Evolutionary conservation across 2,888 invertebrate species (phyloP).

Genomic region (Lepidochrysops patricia): DNA sequence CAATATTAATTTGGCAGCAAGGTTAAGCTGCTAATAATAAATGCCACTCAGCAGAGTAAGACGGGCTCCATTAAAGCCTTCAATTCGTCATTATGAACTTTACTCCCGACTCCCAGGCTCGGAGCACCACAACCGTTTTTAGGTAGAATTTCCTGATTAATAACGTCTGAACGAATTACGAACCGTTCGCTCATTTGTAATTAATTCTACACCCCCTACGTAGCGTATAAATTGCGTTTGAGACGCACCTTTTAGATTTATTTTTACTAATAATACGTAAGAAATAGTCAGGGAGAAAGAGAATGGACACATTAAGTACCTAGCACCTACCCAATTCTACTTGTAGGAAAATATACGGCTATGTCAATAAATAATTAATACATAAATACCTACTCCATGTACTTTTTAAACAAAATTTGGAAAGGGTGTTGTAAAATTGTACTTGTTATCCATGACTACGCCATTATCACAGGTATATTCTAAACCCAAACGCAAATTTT

Average conservation of each 20-base stretch:
- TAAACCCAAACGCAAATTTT: neutral
- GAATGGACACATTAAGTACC: too few species aligned
- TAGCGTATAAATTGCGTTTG: neutral
- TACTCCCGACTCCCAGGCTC: neutral
- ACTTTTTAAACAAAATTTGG: too few species aligned
- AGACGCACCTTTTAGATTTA: neutral
- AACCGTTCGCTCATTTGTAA: conserved; percentile 8
- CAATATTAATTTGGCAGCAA: neutral
- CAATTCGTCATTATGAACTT: conserved; percentile 10
- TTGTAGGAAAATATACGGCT: too few species aligned
- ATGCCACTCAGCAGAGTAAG: conserved; percentile 9
- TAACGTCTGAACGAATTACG: neutral
- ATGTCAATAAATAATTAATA: too few species aligned
- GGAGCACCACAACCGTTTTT: neutral
- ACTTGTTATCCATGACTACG: too few species aligned
- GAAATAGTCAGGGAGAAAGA: too few species aligned
- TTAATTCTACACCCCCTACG: neutral
- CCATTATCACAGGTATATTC: too few species aligned
- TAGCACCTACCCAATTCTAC: too few species aligned
- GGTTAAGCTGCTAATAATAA: conserved; percentile 4
- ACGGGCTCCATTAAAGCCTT: conserved; percentile 11
- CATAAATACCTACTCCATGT: too few species aligned
- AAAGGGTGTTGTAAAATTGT: too few species aligned
- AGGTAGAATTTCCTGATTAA: conserved; percentile 10
- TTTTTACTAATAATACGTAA: too few species aligned